These are phyloP conservation scores for Danio kyathit DNA, from an alignment of 2,797 vertebrate genomes.

Conservation along the genomic window DNA sequence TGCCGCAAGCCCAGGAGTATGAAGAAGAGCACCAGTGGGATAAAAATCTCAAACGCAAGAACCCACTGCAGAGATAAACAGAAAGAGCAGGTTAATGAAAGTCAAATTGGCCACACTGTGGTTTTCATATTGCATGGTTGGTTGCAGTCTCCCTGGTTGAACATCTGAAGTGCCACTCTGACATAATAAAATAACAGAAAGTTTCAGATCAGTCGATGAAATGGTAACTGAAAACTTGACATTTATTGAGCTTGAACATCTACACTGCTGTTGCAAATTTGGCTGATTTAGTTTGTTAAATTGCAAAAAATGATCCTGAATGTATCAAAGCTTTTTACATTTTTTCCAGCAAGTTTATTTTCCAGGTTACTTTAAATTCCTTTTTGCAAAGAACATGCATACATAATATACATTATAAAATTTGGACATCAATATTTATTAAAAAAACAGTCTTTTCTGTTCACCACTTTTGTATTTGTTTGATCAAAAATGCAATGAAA, in stretches of 20 bases:
- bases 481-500: too few species aligned
- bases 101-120: neutral
- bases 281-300: neutral
- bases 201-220: neutral
- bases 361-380: too few species aligned
- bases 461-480: too few species aligned
- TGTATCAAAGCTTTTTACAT: too few species aligned
- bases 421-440: too few species aligned
- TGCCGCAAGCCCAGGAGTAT: conserved; percentile 93
- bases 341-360: too few species aligned
- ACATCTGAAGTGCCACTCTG: neutral
- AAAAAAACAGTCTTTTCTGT: too few species aligned
- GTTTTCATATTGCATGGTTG: neutral
- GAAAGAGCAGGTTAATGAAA: conserved; percentile 22
- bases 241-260: neutral
- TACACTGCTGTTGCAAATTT: too few species aligned
- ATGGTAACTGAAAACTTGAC: neutral
- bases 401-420: too few species aligned
- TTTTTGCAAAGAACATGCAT: too few species aligned
- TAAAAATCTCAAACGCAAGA: conserved; percentile 96
- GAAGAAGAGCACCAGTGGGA: conserved; percentile 95
- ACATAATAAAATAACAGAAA: neutral
- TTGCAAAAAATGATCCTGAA: neutral
- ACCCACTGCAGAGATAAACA: conserved; percentile 85
- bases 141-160: neutral